Evolutionary conservation across 92 coral and sea anemone species (phyloP).

Genomic region (Parazoanthus atlanticus): DNA sequence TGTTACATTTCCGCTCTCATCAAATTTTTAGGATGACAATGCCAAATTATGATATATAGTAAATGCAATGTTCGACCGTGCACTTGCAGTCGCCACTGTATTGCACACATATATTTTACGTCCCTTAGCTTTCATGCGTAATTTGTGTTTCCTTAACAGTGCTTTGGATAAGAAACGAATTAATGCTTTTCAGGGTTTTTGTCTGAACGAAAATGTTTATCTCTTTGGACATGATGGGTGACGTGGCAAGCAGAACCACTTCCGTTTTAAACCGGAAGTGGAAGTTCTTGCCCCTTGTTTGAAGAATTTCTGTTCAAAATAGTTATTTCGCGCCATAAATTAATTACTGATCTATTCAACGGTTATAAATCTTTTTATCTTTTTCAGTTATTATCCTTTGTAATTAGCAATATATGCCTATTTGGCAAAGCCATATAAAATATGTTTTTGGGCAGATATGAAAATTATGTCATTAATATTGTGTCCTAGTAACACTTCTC

Average conservation of each 20-base stretch:
- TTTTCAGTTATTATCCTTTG: neutral
- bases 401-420: neutral
- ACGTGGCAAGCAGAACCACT: constrained; percentile 23
- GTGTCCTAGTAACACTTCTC: neutral
- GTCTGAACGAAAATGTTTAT: no score
- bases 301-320: no score
- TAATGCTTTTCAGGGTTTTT: neutral
- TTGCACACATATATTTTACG: neutral
- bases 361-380: neutral
- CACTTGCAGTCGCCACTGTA: neutral
- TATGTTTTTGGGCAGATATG: neutral
- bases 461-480: neutral
- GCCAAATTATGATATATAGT: no score
- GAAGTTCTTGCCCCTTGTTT: neutral
- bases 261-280: constrained; percentile 26
- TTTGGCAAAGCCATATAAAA: neutral
- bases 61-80: neutral
- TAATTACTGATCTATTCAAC: neutral
- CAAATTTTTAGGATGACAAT: neutral
- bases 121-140: neutral
- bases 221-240: neutral
- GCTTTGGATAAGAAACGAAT: neutral
- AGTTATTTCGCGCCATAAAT: neutral
- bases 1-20: neutral
- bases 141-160: neutral